These are phyloP conservation scores for Drosophila prostipennis DNA, from an alignment of 2,888 invertebrate genomes.

Conservation along the genomic window DNA sequence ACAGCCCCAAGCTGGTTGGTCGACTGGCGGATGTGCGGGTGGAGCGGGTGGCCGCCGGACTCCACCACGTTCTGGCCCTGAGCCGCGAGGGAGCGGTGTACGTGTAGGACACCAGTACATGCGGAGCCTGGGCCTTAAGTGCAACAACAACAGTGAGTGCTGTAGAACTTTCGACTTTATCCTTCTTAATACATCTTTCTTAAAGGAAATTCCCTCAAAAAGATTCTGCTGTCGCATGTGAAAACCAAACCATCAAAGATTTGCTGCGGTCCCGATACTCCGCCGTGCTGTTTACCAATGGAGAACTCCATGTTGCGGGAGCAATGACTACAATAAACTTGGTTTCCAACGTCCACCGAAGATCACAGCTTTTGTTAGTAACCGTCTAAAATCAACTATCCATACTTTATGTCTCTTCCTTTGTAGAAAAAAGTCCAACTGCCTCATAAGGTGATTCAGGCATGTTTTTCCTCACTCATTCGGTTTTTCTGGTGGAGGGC, in stretches of 20 bases:
- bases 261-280: constrained; percentile 88
- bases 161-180: too few relatives aligned
- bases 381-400: not conserved
- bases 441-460: constrained; percentile 86
- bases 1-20: constrained; percentile 86
- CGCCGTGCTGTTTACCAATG: constrained; percentile 86
- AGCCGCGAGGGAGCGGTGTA: constrained; percentile 87
- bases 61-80: constrained; percentile 87
- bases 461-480: constrained; percentile 87
- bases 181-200: too few relatives aligned
- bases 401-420: too few relatives aligned
- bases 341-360: constrained; percentile 85
- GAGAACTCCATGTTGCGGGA: constrained; percentile 88
- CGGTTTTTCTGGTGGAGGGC: constrained; percentile 87
- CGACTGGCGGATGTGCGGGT: constrained; percentile 86
- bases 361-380: constrained; percentile 80
- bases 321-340: constrained; percentile 87
- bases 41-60: constrained; percentile 86
- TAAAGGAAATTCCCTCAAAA: constrained; percentile 79
- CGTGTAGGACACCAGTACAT: constrained; percentile 87
- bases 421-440: constrained; percentile 85
- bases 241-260: constrained; percentile 85
- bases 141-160: constrained; percentile 78
- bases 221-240: constrained; percentile 81
- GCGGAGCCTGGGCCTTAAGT: constrained; percentile 85